Evolutionary conservation across 2,888 invertebrate species (phyloP).

Genomic region (Eustalomyia histrio): DNA sequence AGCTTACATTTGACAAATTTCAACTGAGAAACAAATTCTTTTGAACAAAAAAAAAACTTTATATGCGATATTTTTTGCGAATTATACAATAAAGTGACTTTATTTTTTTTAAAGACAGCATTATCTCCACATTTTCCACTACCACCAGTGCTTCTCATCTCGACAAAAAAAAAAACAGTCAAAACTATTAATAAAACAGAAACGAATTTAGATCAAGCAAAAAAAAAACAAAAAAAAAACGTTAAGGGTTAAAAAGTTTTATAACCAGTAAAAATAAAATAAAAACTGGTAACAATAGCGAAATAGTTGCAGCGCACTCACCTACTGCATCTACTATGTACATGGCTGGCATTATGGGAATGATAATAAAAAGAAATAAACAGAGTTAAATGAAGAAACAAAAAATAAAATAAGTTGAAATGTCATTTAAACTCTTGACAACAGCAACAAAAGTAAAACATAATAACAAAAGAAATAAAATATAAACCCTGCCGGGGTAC

Average conservation of each 20-base stretch:
- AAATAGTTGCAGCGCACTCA: not conserved
- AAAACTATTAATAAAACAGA: not conserved
- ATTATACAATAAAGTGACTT: not conserved
- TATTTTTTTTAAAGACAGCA: not conserved
- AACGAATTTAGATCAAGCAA: not conserved
- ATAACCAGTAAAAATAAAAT: not conserved
- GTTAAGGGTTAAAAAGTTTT: not conserved
- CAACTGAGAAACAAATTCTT: not conserved
- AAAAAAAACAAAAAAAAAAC: not conserved
- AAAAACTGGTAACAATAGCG: not conserved
- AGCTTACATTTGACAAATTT: not conserved
- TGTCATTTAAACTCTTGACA: slow-evolving; percentile 34
- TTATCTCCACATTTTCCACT: not conserved
- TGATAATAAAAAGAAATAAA: slow-evolving; percentile 5
- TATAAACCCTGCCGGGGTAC: not conserved
- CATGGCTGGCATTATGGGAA: not conserved
- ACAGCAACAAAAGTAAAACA: slow-evolving; percentile 10
- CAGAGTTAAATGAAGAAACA: not conserved
- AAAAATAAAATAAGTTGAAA: slow-evolving; percentile 23
- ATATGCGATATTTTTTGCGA: not conserved
- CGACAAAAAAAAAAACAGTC: not conserved
- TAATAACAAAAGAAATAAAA: not conserved
- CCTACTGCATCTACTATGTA: not conserved
- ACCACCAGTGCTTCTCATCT: not conserved
- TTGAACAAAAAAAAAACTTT: not conserved